A percentile compares a stretch with the other conserved stretches of the same genome.
Conservation (phyloP, 2,888 invertebrate genomes). For the Lasioglossum pauxillum region DNA sequence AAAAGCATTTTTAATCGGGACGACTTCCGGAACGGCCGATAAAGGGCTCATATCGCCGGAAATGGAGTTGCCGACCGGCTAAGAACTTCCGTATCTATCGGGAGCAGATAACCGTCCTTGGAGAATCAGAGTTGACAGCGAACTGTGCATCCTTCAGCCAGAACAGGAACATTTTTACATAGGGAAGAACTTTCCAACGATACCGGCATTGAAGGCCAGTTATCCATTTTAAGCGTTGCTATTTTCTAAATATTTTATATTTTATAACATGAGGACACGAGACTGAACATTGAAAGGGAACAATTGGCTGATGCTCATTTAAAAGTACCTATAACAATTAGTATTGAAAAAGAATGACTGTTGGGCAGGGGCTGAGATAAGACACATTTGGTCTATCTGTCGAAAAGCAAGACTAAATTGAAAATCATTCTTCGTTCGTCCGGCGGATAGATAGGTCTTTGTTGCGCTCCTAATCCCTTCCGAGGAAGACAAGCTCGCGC, state of each 20-base stretch:
- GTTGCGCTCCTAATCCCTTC: slow-evolving; percentile 42
- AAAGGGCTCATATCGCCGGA: slow-evolving; percentile 59
- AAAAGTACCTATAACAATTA: neutral
- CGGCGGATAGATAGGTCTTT: slow-evolving; percentile 5
- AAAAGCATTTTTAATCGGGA: slow-evolving; percentile 25
- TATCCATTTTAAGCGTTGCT: neutral
- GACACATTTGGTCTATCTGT: neutral
- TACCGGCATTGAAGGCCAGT: neutral
- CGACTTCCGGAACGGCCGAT: slow-evolving; percentile 43
- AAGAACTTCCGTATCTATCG: slow-evolving; percentile 59
- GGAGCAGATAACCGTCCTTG: slow-evolving; percentile 67
- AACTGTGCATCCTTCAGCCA: neutral
- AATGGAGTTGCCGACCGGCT: slow-evolving; percentile 35
- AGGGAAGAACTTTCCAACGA: neutral
- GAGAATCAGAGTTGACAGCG: neutral
- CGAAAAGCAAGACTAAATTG: neutral
- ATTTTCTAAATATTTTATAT: no score
- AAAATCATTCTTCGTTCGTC: neutral
- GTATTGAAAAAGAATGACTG: neutral
- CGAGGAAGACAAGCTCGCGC: slow-evolving; percentile 38
- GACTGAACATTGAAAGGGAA: neutral
- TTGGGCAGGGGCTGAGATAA: neutral
- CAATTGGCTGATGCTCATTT: no score
- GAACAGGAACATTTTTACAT: neutral
- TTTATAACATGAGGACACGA: neutral